Percentiles rank a stretch among this genome's conserved stretches.
Evolutionary conservation across 2,888 invertebrate species (phyloP).

Genomic region (Morpho helenor): DNA sequence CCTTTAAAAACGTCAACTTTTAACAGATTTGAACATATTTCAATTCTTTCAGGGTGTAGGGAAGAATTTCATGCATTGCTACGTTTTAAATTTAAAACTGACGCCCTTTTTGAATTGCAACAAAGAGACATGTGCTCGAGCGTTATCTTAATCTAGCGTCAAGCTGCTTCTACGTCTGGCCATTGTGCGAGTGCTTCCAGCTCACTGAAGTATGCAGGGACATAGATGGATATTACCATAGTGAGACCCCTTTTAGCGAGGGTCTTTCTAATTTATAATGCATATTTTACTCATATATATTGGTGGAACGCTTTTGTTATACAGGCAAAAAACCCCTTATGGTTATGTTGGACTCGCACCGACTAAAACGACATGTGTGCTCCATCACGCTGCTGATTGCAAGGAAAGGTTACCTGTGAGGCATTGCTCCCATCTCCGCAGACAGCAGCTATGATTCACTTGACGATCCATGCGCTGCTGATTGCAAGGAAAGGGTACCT

Average conservation of each 20-base stretch:
- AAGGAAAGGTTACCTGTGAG: no score
- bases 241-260: conserved; percentile 37
- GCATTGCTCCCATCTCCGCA: no score
- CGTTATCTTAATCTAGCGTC: conserved; percentile 66
- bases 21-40: not conserved
- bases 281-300: conserved; percentile 7
- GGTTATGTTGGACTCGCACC: no score
- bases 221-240: conserved; percentile 52
- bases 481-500: no score
- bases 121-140: conserved; percentile 30
- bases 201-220: conserved; percentile 43
- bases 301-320: not conserved
- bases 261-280: conserved; percentile 34
- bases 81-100: conserved; percentile 25
- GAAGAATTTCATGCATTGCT: conserved; percentile 21
- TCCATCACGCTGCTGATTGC: no score
- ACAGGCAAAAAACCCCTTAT: no score
- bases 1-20: no score
- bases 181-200: conserved; percentile 54
- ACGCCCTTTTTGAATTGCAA: conserved; percentile 25
- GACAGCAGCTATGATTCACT: no score
- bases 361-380: no score
- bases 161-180: conserved; percentile 43
- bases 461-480: no score
- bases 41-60: conserved; percentile 13